Base-by-base conservation (phyloP, 2,888 invertebrate genomes). In the Bhutanitis thaidina region DNA sequence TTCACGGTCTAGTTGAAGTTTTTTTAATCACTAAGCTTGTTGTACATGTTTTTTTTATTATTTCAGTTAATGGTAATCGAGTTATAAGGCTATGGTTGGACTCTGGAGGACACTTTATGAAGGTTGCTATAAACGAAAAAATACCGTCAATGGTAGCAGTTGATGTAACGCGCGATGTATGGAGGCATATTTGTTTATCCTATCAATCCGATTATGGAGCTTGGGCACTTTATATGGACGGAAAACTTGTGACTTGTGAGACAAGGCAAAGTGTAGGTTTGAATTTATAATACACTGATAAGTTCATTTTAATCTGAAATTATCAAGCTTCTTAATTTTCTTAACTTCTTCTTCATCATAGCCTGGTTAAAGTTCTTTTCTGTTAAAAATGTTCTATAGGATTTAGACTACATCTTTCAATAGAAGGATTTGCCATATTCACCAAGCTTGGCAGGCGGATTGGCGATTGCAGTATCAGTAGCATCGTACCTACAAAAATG, bases 161-260 rank as follows among this genome's bases (percentile, higher is more conserved):
- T 0, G 80, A 89, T 32, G 59, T 83, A 64, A 86, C 57, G 0
- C 73, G 69, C 46, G 77, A 80, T 61, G 86, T 84, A 4, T 94
- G 94, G 94, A 90, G 91, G 41, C 93, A 94, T 67, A 70, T 93
- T 13, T 94, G 94, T 58, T 79, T 93, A 56, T 93, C 93, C 39
- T 94, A 93, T 90, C 91, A 92, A 55, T 90, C 92, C 0, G 80
- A 81, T 49, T 80, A 77, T 41, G 93, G 91, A n/a, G 88, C 90
- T 5, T 93, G 93, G 91, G 91, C 90, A 27, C 69, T 93, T 4
- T 93, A 91, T 74, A 55, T 93, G 34, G 91, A 93, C 68, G 92
- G 92, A 7, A 86, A 85, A 46, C 80, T 92, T 55, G 67, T 72
- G 60, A 79, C 62, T 10, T 89, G 88, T 50, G 79, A 82, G 56